phyloP scores from a whole-genome alignment of 2,888 invertebrate species.

The Craniophora ligustri region DNA sequence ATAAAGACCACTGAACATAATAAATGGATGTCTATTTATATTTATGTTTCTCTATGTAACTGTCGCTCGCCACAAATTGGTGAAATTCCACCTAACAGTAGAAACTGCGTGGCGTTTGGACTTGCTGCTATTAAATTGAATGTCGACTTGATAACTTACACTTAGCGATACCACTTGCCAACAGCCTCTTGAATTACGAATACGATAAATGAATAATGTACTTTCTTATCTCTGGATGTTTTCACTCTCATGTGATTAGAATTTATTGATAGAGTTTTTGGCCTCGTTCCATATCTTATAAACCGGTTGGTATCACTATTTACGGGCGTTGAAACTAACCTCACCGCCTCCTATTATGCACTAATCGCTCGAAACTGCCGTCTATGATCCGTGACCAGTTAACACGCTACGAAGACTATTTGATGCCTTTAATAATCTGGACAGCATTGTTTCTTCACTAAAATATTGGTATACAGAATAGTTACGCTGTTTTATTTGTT shows the following conservation, averaged over 20 bases:
- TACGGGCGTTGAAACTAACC: constrained; percentile 29
- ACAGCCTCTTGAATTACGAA: constrained; percentile 41
- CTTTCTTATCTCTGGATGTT: constrained; percentile 44
- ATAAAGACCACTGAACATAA: constrained; percentile 23
- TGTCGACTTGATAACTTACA: constrained; percentile 47
- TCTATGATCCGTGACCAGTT: constrained; percentile 62
- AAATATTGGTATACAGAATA: constrained; percentile 40
- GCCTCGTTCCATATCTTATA: constrained; percentile 53
- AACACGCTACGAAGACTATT: constrained; percentile 56
- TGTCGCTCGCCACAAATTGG: constrained; percentile 56
- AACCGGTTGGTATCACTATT: constrained; percentile 34
- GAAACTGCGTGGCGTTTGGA: constrained; percentile 42
- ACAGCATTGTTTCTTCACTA: constrained; percentile 48
- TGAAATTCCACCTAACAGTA: constrained; percentile 56
- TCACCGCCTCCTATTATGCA: constrained; percentile 41
- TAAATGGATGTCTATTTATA: constrained; percentile 36
- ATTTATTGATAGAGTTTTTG: constrained; percentile 51
- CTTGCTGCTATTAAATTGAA: constrained; percentile 50
- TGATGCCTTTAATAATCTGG: constrained; percentile 36
- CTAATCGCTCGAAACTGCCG: constrained; percentile 57
- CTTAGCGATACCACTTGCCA: constrained; percentile 40
- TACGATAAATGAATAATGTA: constrained; percentile 44
- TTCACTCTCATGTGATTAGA: constrained; percentile 54
- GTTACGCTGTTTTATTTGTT: constrained; percentile 66
- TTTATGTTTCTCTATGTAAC: constrained; percentile 38